Evolutionary conservation across 2,797 vertebrate genomes (phyloP).

Genomic region (Liasis olivaceus): DNA sequence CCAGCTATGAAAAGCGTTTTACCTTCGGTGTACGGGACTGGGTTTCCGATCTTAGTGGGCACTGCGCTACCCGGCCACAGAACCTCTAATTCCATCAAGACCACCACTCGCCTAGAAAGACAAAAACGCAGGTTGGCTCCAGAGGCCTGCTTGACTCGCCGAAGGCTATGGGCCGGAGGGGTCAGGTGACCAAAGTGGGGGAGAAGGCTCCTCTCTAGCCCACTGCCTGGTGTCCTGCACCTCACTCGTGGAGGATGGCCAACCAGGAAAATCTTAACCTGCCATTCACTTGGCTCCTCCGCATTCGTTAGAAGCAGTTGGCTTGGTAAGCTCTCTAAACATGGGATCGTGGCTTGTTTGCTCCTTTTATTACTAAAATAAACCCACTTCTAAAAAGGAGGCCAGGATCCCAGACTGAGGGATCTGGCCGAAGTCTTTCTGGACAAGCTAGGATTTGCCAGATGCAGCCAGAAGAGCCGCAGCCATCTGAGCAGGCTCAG

Average conservation of each 20-base stretch:
- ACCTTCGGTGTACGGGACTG: constrained; percentile 89
- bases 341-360: background rate
- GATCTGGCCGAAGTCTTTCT: background rate
- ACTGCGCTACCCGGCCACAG: constrained; percentile 83
- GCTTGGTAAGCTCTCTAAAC: background rate
- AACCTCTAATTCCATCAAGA: constrained; percentile 91
- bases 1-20: constrained; percentile 51
- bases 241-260: too few species aligned
- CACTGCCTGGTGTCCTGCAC: too few species aligned
- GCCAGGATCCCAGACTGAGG: background rate
- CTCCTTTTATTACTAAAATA: background rate
- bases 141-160: background rate
- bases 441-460: background rate
- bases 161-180: background rate
- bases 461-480: background rate
- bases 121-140: constrained; percentile 32
- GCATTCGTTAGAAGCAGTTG: background rate
- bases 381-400: background rate
- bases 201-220: background rate
- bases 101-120: constrained; percentile 85
- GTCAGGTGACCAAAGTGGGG: background rate
- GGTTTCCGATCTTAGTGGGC: constrained; percentile 86
- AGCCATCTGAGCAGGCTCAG: background rate
- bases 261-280: too few species aligned
- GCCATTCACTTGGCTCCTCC: too few species aligned